Evolutionary conservation across 2,888 invertebrate genomes (phyloP).

Genomic region (Tachina lurida): DNA sequence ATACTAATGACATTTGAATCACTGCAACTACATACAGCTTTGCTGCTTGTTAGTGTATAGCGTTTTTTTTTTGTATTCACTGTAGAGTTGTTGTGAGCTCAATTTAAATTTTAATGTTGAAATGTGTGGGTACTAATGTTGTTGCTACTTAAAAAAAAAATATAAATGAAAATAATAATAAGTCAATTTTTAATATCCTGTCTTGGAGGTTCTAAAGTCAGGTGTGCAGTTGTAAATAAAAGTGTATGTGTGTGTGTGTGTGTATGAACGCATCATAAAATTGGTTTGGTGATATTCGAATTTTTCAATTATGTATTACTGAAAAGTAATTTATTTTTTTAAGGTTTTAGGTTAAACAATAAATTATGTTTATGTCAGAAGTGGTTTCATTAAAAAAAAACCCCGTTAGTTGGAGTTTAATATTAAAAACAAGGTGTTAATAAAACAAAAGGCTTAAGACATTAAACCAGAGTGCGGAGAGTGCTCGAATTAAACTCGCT

Average conservation of each 20-base stretch:
- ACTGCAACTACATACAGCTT: slow-evolving; percentile 47
- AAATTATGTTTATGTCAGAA: slow-evolving; percentile 36
- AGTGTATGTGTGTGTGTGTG: background rate
- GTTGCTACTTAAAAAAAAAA: slow-evolving; percentile 37
- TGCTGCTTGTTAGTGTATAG: slow-evolving; percentile 44
- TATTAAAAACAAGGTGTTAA: background rate
- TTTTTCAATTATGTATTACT: slow-evolving; percentile 25
- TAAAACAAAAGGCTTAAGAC: slow-evolving; percentile 42
- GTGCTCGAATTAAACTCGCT: no score
- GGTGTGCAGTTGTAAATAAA: slow-evolving; percentile 20
- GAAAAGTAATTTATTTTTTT: background rate
- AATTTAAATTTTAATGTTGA: slow-evolving; percentile 43
- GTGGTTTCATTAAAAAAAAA: background rate
- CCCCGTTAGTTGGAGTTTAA: background rate
- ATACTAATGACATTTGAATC: slow-evolving; percentile 70
- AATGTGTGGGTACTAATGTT: slow-evolving; percentile 53
- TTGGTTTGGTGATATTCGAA: slow-evolving; percentile 11
- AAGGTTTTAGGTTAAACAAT: slow-evolving; percentile 6
- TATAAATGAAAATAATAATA: slow-evolving; percentile 22
- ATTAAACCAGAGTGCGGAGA: no score
- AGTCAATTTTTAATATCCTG: slow-evolving; percentile 58
- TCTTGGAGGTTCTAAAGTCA: slow-evolving; percentile 41
- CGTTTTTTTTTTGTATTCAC: background rate
- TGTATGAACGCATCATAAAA: background rate
- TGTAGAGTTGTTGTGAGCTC: slow-evolving; percentile 30